A percentile compares a stretch with the other conserved stretches of the same genome.
phyloP scores from a whole-genome alignment of 2,113 vertebrate species.

The Onychostruthus taczanowskii region DNA sequence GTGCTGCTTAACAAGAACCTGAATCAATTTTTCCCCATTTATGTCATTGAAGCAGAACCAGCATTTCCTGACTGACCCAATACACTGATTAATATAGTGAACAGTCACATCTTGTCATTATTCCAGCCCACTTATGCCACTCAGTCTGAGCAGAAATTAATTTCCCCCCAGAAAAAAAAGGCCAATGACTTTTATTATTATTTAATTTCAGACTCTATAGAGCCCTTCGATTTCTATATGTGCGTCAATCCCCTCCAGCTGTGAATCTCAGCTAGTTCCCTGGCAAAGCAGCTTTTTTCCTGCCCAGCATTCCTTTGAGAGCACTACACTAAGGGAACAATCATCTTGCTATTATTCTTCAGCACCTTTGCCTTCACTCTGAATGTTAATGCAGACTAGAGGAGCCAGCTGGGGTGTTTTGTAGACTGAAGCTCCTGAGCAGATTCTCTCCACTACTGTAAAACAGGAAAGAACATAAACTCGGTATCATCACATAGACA shows the following conservation, averaged over 20 bases:
- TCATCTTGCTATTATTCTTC: neutral
- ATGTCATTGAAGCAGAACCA: neutral
- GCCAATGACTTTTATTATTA: neutral
- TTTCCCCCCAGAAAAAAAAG: neutral
- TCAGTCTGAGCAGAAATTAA: neutral
- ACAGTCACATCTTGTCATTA: neutral
- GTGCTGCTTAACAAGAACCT: neutral
- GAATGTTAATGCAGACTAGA: neutral
- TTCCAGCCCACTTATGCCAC: neutral
- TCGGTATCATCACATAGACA: neutral
- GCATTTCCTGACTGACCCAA: neutral
- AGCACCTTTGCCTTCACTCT: neutral
- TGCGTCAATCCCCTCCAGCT: neutral
- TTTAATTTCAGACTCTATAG: neutral
- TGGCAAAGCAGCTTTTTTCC: neutral
- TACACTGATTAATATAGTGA: neutral
- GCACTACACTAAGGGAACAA: fast-evolving
- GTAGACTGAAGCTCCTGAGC: neutral
- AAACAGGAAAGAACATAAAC: neutral
- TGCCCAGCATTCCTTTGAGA: neutral
- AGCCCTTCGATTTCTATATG: neutral
- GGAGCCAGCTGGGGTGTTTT: neutral
- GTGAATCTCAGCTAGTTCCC: neutral
- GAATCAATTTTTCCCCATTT: neutral
- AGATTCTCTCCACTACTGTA: neutral